These are phyloP conservation scores for Paracanthobrama guichenoti DNA, from an alignment of 2,113 vertebrate species.

Conservation along the genomic window DNA sequence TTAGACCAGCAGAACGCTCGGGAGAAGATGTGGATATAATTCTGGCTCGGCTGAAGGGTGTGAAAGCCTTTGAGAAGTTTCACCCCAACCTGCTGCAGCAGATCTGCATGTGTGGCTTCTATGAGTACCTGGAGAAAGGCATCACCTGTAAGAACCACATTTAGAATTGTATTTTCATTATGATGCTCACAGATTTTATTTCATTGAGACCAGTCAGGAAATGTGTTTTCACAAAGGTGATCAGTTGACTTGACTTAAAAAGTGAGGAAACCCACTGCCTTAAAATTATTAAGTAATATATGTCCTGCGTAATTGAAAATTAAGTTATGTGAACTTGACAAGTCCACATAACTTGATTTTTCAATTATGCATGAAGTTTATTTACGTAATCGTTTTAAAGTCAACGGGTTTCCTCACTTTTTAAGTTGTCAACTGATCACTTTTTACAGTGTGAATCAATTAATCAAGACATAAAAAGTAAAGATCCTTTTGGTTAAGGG, in stretches of 20 bases:
- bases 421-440: no score
- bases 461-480: background rate
- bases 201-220: background rate
- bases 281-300: no score
- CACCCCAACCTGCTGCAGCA: constrained; percentile 93
- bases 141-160: constrained; percentile 84
- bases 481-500: background rate
- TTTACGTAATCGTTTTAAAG: no score
- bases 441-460: background rate
- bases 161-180: background rate
- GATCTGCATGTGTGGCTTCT: constrained; percentile 95
- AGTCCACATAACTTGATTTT: no score
- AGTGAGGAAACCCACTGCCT: no score
- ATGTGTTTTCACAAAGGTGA: background rate
- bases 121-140: constrained; percentile 95
- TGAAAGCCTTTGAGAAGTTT: constrained; percentile 97
- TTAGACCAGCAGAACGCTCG: constrained; percentile 90
- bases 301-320: no score
- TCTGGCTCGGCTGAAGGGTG: constrained; percentile 89
- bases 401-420: no score
- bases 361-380: no score
- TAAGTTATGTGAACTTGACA: no score
- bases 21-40: constrained; percentile 97
- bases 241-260: no score
- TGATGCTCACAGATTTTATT: background rate